Evolutionary conservation across 2,888 invertebrate species (phyloP), one percentile per base, ranked within the genome.

Genomic region (Tuta absoluta): DNA sequence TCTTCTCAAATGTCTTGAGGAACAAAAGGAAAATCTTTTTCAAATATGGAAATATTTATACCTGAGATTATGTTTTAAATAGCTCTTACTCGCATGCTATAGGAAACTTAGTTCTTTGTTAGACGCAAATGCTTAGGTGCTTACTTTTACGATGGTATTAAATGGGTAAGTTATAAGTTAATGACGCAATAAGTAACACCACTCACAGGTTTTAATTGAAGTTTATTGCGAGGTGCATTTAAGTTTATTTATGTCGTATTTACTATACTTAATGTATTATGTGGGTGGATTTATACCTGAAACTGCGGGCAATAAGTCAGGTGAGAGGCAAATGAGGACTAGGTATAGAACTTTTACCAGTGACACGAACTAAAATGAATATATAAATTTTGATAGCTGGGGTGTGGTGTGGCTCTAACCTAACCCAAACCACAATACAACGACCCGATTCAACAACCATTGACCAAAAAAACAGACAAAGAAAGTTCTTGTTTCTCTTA

Each of bases 1-100:
- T 67, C 65, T 37, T 48, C 19, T 33, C 41, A 63, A 61, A 58
- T 60, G 63, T 23, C 37, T 41, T 37, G 11, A 38, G 58, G n/a
- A 66, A 66, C 64, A 64, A 63, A 58, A 51, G 61, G 63, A 37
- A 33, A 61, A 60, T 63, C 12, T 48, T 62, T 62, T 62, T 45
- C 28, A 38, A 62, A 65, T 58, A 38, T 17, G 58, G 58, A 57
- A 58, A 38, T 37, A 38, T 37, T 58, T 58, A 12, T 21, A 57
- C 33, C 33, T 38, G 3, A 19, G 17, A 38, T 58, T 5, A 14
- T 21, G 21, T 10, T 24, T 17, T 14, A 53, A 17, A n/a, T 10
- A 56, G 56, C 17, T n/a, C 56, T 28, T 56, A 37, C 19, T 58
- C 14, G 11, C 10, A 19, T 58, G 21, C 14, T 58, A 58, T 58